Evolutionary conservation across 1,140 invertebrate species (phyloP), one percentile per base, ranked within the genome.

Genomic region (Dolichoris vasculosae): DNA sequence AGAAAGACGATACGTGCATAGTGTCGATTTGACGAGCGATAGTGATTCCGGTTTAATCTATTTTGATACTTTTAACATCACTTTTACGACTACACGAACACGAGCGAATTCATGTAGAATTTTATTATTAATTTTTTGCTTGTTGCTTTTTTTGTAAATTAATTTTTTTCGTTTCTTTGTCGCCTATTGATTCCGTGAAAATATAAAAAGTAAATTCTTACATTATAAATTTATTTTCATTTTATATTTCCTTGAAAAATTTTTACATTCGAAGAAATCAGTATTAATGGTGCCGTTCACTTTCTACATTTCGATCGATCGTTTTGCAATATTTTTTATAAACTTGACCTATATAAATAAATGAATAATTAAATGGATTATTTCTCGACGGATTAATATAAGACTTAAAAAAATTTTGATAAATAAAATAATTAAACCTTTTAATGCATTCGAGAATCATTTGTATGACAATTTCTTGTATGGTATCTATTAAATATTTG

Each of bases 241-340:
- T n/a, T n/a, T n/a, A n/a, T n/a, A n/a, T n/a, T n/a, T n/a, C n/a
- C n/a, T n/a, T n/a, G n/a, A n/a, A 67, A 67, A 67, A 32, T 67
- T 67, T 17, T 67, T n/a, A 26, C 23, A 67, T 67, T 67, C 15
- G 32, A 67, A 32, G 30, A 32, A 13, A 3, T 3, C 15, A 67
- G n/a, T 35, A 32, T 67, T 9, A 67, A 67, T 67, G 15, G 11
- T 11, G 13, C 2, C 30, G 1, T 67, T 67, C 63, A 67, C 15
- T 32, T 67, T 35, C 2, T 0, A n/a, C 8, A 63, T n/a, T 63
- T 63, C 59, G 26, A n/a, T 63, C 4, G 59, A 63, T 51, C 59
- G n/a, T 63, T 63, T 63, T 63, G 59, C n/a, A 63, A 63, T 63
- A n/a, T 63, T 51, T 63, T n/a, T 63, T n/a, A 63, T 63, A 63